These are phyloP conservation scores for Etheostoma spectabile DNA, from an alignment of 2,113 vertebrate genomes.

Conservation along the genomic window DNA sequence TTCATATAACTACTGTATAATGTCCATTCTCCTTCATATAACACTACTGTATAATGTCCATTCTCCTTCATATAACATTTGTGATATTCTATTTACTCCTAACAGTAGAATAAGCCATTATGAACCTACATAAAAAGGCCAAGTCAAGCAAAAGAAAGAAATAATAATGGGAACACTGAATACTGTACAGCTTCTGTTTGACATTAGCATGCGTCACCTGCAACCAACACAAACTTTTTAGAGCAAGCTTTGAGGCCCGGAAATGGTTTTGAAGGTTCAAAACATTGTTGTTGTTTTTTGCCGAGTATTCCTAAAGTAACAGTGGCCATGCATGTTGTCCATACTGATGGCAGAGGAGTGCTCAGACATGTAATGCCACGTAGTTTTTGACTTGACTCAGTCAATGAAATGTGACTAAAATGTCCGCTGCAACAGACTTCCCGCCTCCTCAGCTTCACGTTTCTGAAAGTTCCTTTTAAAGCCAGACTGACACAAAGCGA, in stretches of 20 bases:
- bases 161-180: not conserved
- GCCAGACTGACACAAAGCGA: constrained; percentile 10
- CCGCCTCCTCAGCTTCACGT: not conserved
- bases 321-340: no score
- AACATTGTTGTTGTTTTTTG: not conserved
- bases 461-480: constrained; percentile 19
- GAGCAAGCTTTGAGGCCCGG: not conserved
- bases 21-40: no score
- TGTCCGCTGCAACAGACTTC: not conserved
- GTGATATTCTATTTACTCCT: no score
- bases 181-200: not conserved
- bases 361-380: not conserved
- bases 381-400: not conserved
- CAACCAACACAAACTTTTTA: not conserved
- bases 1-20: no score
- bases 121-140: no score
- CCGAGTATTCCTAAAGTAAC: not conserved
- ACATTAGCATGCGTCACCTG: not conserved
- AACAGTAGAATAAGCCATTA: no score
- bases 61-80: no score
- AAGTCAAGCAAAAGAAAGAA: no score
- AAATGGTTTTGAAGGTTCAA: not conserved
- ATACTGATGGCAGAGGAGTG: not conserved
- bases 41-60: no score
- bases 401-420: not conserved